Percentiles rank a stretch among this genome's conserved stretches.
phyloP scores from a whole-genome alignment of 2,113 vertebrate species.

The Physeter macrocephalus region DNA sequence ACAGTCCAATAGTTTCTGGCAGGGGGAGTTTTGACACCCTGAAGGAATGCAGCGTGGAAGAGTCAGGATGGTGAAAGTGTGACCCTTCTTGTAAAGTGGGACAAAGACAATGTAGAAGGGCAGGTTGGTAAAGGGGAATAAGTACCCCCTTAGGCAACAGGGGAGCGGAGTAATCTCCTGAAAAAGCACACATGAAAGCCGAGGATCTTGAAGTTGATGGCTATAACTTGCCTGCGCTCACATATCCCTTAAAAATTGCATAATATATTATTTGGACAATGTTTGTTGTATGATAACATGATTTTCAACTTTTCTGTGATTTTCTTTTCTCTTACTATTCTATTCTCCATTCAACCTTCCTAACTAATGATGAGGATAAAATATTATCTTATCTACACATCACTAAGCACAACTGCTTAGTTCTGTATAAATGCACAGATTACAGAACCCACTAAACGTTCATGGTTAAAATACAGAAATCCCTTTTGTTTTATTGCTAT shows the following conservation, averaged over 20 bases:
- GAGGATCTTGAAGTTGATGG: neutral
- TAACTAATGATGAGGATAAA: neutral
- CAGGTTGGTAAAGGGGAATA: neutral
- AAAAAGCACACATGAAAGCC: neutral
- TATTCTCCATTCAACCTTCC: neutral
- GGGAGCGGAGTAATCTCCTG: neutral
- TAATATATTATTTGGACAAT: neutral
- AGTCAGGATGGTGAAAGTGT: neutral
- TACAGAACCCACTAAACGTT: neutral
- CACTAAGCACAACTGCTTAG: neutral
- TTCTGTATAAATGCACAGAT: neutral
- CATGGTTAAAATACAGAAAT: neutral
- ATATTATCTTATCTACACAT: neutral
- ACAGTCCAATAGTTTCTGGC: neutral
- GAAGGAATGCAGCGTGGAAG: neutral
- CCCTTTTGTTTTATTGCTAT: neutral
- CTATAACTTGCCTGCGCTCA: neutral
- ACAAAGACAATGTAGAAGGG: neutral
- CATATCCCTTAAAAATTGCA: neutral
- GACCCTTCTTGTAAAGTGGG: neutral
- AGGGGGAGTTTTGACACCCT: neutral
- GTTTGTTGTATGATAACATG: neutral
- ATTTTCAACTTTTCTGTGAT: slow-evolving; percentile 10
- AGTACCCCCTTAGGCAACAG: neutral
- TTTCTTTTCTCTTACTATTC: neutral